Percentiles rank a stretch among this genome's conserved stretches.
Conservation (phyloP, 2,797 vertebrate genomes). For the Lacerta agilis region DNA sequence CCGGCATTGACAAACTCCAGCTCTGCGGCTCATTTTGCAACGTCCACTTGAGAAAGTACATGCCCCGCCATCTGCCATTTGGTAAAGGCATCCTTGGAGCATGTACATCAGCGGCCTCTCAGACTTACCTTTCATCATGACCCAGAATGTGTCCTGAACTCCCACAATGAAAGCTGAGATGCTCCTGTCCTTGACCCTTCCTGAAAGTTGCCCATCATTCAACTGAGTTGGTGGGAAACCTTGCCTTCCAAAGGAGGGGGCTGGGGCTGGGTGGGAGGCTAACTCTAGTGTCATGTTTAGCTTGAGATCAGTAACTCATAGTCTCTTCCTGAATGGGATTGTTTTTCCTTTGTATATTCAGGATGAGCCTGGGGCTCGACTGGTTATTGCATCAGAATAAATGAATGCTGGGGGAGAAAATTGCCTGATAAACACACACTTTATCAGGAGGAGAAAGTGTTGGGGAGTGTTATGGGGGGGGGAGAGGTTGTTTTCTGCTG, state of each 20-base stretch:
- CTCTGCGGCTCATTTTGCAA: constrained; percentile 59
- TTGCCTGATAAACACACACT: constrained; percentile 50
- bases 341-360: constrained; percentile 70
- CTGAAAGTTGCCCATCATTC: constrained; percentile 62
- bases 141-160: constrained; percentile 42
- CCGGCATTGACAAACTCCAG: constrained; percentile 49
- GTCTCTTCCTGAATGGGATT: constrained; percentile 67
- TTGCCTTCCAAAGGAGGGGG: constrained; percentile 56
- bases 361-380: constrained; percentile 65
- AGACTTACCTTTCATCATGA: constrained; percentile 42
- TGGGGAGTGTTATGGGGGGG: no score
- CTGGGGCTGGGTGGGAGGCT: constrained; percentile 55
- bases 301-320: constrained; percentile 72
- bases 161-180: constrained; percentile 58
- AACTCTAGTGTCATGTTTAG: constrained; percentile 69
- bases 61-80: constrained; percentile 34
- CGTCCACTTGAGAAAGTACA: constrained; percentile 44
- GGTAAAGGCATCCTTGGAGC: constrained; percentile 33
- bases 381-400: constrained; percentile 53
- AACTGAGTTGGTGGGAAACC: constrained; percentile 65
- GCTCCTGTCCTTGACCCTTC: constrained; percentile 64
- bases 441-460: no score
- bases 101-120: constrained; percentile 11
- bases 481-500: no score
- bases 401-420: constrained; percentile 60